These are phyloP conservation scores for Colius striatus DNA, from an alignment of 2,113 vertebrate genomes.

Conservation along the genomic window DNA sequence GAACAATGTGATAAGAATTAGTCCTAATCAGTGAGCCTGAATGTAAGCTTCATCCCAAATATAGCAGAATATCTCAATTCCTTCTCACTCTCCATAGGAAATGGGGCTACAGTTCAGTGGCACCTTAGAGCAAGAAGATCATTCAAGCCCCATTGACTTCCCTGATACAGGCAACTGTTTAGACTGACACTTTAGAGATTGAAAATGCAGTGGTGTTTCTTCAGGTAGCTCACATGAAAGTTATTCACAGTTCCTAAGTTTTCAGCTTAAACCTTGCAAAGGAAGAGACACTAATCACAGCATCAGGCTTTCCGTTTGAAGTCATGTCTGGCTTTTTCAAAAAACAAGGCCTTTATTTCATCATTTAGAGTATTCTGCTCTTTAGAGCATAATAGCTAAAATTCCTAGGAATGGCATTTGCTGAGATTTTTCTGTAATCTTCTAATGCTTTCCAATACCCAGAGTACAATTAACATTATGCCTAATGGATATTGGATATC, in stretches of 20 bases:
- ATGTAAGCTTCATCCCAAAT: background rate
- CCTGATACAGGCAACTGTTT: background rate
- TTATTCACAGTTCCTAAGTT: background rate
- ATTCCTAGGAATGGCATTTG: slow-evolving; percentile 56
- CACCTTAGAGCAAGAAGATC: background rate
- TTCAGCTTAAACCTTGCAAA: background rate
- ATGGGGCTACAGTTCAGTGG: background rate
- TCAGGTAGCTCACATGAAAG: background rate
- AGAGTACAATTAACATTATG: slow-evolving; percentile 54
- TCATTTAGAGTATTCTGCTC: background rate
- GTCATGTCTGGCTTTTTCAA: background rate
- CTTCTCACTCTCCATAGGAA: background rate
- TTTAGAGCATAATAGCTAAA: slow-evolving; percentile 37
- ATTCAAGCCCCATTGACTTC: background rate
- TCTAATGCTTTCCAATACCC: slow-evolving; percentile 59
- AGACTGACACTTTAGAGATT: background rate
- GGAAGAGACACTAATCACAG: background rate
- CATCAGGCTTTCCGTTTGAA: background rate
- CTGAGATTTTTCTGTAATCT: slow-evolving; percentile 41
- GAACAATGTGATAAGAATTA: background rate
- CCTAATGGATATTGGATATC: slow-evolving; percentile 61
- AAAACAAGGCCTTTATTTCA: background rate
- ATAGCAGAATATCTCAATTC: background rate
- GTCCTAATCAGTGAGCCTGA: background rate
- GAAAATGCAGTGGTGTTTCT: background rate